Evolutionary conservation across 2,888 invertebrate genomes (phyloP), one percentile per base, ranked within the genome.

Genomic region (Pachydiplax longipennis): DNA sequence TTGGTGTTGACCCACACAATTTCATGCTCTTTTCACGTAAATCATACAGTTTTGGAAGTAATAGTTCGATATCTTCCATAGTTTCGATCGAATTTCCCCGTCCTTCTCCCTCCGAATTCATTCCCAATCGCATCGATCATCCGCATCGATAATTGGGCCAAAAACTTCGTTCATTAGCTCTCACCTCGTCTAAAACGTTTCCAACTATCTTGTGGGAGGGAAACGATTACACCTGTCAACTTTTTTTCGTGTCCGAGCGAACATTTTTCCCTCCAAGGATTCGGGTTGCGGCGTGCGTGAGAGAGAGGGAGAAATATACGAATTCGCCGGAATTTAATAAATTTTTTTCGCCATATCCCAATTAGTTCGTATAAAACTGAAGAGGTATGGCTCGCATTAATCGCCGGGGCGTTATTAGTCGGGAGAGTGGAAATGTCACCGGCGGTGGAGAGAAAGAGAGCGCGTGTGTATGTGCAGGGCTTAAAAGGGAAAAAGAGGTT

Each of bases 331-430:
- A 1, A 31, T 83, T 58, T 31, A 44, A 13, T 83, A 48, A 25
- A n/a, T 83, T 1, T 8, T 58, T 83, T 31, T 83, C 25, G 58
- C 31, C 53, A 83, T 31, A 22, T 58, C 44, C n/a, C 58, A 83
- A 58, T 83, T 58, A 83, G 35, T 58, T 25, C 58, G 58, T 58
- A 58, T 58, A 83, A 83, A 58, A 22, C 83, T 58, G 83, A 58
- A 83, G 22, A 31, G 83, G 18, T 35, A 58, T 35, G 10, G 53
- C 58, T 58, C 58, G 31, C 25, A 22, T 58, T 83, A 83, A 83
- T 83, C 58, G 58, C 35, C 83, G 35, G 53, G 83, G 18, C 53
- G 82, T 83, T 65, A 83, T 83, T 83, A 53, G 53, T 53, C 53
- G 53, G 82, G 82, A 40, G 25, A 83, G 83, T 58, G 58, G 83